Base-by-base conservation (phyloP, 2,113 vertebrate species). In the Narcine bancroftii region DNA sequence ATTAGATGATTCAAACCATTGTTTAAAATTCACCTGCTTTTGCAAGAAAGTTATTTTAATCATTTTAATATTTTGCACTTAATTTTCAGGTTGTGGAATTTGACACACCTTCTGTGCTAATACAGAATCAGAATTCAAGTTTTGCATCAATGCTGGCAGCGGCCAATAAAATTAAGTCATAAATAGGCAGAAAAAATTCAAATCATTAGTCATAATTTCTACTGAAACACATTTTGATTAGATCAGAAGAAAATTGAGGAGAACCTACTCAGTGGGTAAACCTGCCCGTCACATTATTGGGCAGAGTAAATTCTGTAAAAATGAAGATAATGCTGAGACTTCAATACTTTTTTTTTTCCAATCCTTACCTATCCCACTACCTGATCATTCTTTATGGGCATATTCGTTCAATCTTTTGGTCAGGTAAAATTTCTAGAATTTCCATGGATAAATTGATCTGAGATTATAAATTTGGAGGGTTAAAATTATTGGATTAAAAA, bases 141-240 rank as follows among this genome's bases (percentile, higher is more conserved):
- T 97, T 97, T 94, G 94, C 95, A 0, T 95, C 95, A 56, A 94
- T 97, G 39, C 94, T 97, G 75, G 93, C 94, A 0, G 95, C 96
- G 91, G 94, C 96, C 10, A 96, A 96, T 93, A 95, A 94, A 92
- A 83, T 95, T 47, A 95, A 94, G 36, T 92, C 93, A 21, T 95
- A 93, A 96, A 47, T 69, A 69, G 42, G 89, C 24, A 69, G 66
- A 91, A 65, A 15, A 26, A 45, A 39, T 45, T 42, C 63, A 91
- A 9, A 91, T 6, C 6, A 3, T 5, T 42, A 36, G 45, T 45
- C 39, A n/a, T 65, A 91, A 71, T 69, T 91, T 15, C 87, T 91
- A 45, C 60, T 66, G 63, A 66, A 66, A 91, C 21, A 45, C 29
- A 69, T 39, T 42, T 39, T 66, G 87, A 91, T 66, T 69, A 29